A percentile compares a stretch with the other conserved stretches of the same genome.
Evolutionary conservation across 2,113 vertebrate species (phyloP).

Genomic region (Thryonomys swinderianus): DNA sequence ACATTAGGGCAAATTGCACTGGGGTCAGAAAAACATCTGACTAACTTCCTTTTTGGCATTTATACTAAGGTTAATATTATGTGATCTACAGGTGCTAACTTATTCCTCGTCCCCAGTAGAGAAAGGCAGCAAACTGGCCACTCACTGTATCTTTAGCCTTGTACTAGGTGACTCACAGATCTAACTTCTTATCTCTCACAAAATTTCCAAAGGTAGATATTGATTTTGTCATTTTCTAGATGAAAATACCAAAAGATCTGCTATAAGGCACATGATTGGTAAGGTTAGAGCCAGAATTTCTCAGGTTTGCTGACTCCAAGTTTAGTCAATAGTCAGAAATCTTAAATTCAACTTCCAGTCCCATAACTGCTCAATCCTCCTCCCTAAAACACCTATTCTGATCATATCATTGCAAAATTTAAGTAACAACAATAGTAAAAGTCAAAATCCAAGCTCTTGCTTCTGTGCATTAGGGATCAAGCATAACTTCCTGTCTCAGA

Average conservation of each 20-base stretch:
- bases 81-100: neutral
- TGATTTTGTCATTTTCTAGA: slow-evolving; percentile 8
- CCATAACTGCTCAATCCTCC: accelerated
- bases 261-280: neutral
- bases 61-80: neutral
- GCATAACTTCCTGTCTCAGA: neutral
- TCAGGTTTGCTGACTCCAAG: neutral
- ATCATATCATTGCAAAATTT: neutral
- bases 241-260: neutral
- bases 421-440: neutral
- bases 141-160: neutral
- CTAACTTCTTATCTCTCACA: neutral
- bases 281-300: neutral
- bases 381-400: neutral
- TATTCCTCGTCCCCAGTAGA: neutral
- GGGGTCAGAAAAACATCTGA: neutral
- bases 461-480: neutral
- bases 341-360: neutral
- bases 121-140: neutral
- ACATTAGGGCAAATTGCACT: neutral
- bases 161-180: neutral
- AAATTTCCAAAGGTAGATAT: neutral
- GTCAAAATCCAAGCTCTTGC: neutral
- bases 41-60: neutral
- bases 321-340: neutral